Evolutionary conservation across 2,113 vertebrate species (phyloP).

Genomic region (Typhlomys cinereus): DNA sequence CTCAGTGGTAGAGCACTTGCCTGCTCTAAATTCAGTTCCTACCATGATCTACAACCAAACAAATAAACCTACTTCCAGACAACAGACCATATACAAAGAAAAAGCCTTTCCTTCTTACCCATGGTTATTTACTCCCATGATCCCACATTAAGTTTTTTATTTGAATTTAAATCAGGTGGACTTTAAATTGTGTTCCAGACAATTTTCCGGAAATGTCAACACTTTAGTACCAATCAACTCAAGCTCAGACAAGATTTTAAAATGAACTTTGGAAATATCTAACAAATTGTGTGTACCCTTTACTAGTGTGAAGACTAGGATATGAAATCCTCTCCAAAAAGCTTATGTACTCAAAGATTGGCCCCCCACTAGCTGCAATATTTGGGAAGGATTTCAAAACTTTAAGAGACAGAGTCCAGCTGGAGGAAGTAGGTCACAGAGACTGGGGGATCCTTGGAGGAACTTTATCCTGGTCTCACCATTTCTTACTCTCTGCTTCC

Average conservation of each 20-base stretch:
- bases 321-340: background rate
- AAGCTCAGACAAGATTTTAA: constrained; percentile 40
- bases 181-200: background rate
- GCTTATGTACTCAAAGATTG: background rate
- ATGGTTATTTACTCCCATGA: background rate
- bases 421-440: background rate
- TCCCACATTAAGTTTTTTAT: constrained; percentile 9
- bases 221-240: background rate
- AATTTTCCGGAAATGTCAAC: constrained; percentile 37
- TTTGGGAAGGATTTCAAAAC: background rate
- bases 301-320: background rate
- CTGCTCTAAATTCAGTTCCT: no score
- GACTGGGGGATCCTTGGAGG: background rate
- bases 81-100: background rate
- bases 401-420: background rate
- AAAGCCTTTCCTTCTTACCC: background rate
- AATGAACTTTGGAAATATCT: background rate
- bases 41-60: no score
- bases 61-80: no score
- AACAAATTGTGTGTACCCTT: background rate
- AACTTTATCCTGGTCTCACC: background rate
- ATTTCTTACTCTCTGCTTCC: background rate
- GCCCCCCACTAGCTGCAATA: background rate
- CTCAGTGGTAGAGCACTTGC: no score
- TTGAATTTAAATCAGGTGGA: background rate